Evolutionary conservation across 2,888 invertebrate species (phyloP).

Genomic region (Thymelicus lineola): DNA sequence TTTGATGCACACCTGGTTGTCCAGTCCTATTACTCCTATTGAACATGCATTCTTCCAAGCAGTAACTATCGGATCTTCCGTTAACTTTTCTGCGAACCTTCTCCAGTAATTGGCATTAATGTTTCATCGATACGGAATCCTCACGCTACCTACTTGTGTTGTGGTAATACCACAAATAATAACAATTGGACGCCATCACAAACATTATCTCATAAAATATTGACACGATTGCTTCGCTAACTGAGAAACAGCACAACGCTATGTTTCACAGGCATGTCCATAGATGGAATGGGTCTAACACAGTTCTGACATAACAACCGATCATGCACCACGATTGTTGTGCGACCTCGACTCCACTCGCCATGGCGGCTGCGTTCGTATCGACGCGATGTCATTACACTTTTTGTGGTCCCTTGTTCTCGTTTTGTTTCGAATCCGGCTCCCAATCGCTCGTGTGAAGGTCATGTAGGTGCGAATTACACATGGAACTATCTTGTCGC

Average conservation of each 20-base stretch:
- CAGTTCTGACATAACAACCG: constrained; percentile 28
- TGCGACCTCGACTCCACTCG: constrained; percentile 24
- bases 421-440: constrained; percentile 30
- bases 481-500: constrained; percentile 14
- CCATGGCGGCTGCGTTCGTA: constrained; percentile 26
- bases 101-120: too few relatives aligned
- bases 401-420: constrained; percentile 35
- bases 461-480: constrained; percentile 28
- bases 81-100: too few relatives aligned
- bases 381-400: constrained; percentile 34
- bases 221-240: neutral
- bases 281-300: constrained; percentile 10
- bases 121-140: too few relatives aligned
- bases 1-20: too few relatives aligned
- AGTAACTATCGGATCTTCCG: too few relatives aligned
- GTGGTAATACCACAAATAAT: too few relatives aligned
- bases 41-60: too few relatives aligned
- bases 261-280: constrained; percentile 10
- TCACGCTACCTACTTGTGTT: too few relatives aligned
- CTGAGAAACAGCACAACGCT: neutral
- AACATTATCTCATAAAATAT: neutral
- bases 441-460: constrained; percentile 31
- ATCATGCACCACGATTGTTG: constrained; percentile 28
- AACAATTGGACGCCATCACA: too few relatives aligned
- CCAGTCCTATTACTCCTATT: too few relatives aligned